These are phyloP conservation scores for Pseudomyrmex gracilis DNA, from an alignment of 1,140 invertebrate species.

Conservation along the genomic window DNA sequence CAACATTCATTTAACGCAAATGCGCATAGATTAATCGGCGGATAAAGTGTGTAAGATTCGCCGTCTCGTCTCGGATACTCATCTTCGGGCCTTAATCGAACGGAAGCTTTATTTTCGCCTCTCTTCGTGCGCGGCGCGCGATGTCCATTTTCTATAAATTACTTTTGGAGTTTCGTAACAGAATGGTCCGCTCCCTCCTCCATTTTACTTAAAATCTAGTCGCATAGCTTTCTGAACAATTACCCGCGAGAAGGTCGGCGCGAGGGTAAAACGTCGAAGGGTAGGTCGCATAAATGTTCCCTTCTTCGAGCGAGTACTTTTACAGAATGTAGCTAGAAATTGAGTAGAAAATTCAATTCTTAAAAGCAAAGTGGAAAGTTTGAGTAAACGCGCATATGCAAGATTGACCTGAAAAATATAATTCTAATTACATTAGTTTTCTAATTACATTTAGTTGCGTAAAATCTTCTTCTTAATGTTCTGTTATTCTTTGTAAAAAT, in stretches of 20 bases:
- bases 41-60: conserved; percentile 26
- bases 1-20: conserved; percentile 9
- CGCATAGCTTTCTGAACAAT: conserved; percentile 61
- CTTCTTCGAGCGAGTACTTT: conserved; percentile 35
- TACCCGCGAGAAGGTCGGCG: conserved; percentile 29
- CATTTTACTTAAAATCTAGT: conserved; percentile 58
- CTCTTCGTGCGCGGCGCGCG: background rate
- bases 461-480: background rate
- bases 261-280: conserved; percentile 9
- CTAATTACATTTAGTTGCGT: background rate
- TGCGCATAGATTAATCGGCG: background rate
- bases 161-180: conserved; percentile 53
- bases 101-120: conserved; percentile 51
- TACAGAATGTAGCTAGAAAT: conserved; percentile 5
- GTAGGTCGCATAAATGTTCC: conserved; percentile 17
- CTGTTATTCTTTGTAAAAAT: background rate
- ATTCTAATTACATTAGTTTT: background rate
- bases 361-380: background rate
- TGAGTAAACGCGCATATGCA: conserved; percentile 1
- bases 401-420: background rate
- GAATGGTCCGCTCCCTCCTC: conserved; percentile 28
- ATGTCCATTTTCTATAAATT: conserved; percentile 58
- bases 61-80: background rate
- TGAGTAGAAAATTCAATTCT: conserved; percentile 33
- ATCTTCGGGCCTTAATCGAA: conserved; percentile 41